Conservation (phyloP, 2,888 invertebrate species). For the Andrena marginata region DNA sequence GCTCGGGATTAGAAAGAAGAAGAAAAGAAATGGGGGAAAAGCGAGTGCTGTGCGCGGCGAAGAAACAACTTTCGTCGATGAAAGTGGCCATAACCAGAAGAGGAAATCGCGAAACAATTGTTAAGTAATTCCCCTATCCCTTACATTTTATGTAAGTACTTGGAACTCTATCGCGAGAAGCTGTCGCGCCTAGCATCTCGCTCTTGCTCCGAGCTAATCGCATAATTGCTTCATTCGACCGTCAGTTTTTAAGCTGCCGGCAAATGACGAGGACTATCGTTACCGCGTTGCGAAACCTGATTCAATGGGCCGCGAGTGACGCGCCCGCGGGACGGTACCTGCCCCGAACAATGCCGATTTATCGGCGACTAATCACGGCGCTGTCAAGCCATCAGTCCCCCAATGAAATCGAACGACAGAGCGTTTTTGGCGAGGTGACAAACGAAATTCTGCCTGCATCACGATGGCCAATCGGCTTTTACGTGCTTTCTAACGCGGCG, state of each 20-base stretch:
- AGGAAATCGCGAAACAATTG: constrained; percentile 29
- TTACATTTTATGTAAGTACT: constrained; percentile 39
- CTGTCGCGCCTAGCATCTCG: background rate
- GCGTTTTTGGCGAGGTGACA: constrained; percentile 32
- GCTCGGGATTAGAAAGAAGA: background rate
- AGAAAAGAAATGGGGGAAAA: background rate
- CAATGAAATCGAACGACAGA: constrained; percentile 10
- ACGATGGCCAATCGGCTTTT: background rate
- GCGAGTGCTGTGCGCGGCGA: background rate
- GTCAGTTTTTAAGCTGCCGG: background rate
- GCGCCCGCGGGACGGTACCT: background rate
- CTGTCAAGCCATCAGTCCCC: constrained; percentile 14
- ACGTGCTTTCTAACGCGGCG: background rate
- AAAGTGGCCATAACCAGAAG: constrained; percentile 1
- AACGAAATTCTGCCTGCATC: constrained; percentile 6
- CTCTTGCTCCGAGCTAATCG: constrained; percentile 17
- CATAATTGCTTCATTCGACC: constrained; percentile 9
- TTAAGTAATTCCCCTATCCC: constrained; percentile 38
- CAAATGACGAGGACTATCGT: background rate
- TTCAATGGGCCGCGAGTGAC: background rate
- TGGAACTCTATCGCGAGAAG: background rate
- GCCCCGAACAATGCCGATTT: background rate
- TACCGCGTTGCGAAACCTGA: constrained; percentile 3
- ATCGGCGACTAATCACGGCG: constrained; percentile 33
- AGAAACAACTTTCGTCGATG: constrained; percentile 29